Evolutionary conservation across 2,888 invertebrate genomes (phyloP).

Genomic region (Dryobota labecula): DNA sequence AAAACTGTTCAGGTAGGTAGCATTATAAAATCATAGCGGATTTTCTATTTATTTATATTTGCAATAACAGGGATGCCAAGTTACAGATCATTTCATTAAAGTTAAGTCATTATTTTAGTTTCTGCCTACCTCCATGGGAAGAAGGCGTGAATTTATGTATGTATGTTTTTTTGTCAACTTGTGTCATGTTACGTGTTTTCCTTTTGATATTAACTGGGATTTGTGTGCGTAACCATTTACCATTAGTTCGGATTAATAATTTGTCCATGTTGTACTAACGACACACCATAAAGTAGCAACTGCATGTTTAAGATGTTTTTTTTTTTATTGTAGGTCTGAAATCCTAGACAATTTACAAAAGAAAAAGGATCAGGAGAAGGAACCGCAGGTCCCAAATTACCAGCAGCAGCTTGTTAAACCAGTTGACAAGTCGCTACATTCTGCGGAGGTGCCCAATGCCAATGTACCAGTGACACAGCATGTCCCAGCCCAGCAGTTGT

Average conservation of each 20-base stretch:
- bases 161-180: constrained; percentile 1
- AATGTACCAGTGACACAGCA: constrained; percentile 82
- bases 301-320: not conserved
- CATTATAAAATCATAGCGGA: not conserved
- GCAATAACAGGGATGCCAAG: not conserved
- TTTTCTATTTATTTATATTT: not conserved
- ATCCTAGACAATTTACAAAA: constrained; percentile 91
- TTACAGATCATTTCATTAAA: not conserved
- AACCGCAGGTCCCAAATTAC: constrained; percentile 77
- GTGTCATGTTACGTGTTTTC: constrained; percentile 23
- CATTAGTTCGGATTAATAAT: not conserved
- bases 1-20: constrained; percentile 31
- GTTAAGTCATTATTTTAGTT: constrained; percentile 28
- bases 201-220: constrained; percentile 24
- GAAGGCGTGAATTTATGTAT: not conserved
- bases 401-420: constrained; percentile 79
- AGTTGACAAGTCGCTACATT: constrained; percentile 75
- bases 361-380: constrained; percentile 87
- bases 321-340: constrained; percentile 90
- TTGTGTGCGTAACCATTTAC: constrained; percentile 30
- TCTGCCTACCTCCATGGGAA: constrained; percentile 1
- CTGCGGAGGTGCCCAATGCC: constrained; percentile 74
- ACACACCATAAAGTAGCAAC: not conserved
- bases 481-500: constrained; percentile 83
- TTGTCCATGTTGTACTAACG: constrained; percentile 16